A percentile compares a stretch with the other conserved stretches of the same genome.
Evolutionary conservation across 2,797 vertebrate genomes (phyloP).

Genomic region (Carapus acus): DNA sequence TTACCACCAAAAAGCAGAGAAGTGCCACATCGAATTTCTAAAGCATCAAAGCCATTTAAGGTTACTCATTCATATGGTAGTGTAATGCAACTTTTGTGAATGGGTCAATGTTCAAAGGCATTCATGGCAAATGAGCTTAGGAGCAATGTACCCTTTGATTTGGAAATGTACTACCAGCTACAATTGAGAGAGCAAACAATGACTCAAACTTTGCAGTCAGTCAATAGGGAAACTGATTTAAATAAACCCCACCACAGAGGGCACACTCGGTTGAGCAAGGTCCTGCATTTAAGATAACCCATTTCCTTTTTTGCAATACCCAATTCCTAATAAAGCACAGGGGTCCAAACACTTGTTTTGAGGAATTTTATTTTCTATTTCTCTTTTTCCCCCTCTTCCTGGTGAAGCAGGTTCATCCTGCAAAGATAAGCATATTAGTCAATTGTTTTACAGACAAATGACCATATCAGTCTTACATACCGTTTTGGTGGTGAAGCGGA

Average conservation of each 20-base stretch:
- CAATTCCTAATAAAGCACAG: neutral
- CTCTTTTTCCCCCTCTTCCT: neutral
- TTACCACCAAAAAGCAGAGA: no score
- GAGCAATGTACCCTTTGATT: constrained; percentile 29
- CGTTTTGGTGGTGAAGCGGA: constrained; percentile 20
- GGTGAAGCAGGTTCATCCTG: constrained; percentile 26
- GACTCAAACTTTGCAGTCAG: neutral
- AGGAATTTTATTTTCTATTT: constrained; percentile 38
- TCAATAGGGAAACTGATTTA: neutral
- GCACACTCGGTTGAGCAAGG: neutral
- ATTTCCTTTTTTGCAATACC: neutral
- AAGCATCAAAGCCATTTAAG: neutral
- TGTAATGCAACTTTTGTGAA: neutral
- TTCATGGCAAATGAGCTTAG: constrained; percentile 21
- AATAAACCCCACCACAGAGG: neutral
- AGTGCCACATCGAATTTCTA: no score
- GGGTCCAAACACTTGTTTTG: constrained; percentile 4
- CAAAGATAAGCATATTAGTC: constrained; percentile 26
- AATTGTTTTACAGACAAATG: neutral
- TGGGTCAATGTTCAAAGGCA: constrained; percentile 35
- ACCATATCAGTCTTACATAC: constrained; percentile 17
- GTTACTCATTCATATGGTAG: neutral
- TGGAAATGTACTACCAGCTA: neutral
- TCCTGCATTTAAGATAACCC: neutral
- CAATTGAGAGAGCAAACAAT: neutral